Percentiles rank a stretch among this genome's conserved stretches.
phyloP scores from a whole-genome alignment of 2,113 vertebrate genomes.

The Sapayoa aenigma region DNA sequence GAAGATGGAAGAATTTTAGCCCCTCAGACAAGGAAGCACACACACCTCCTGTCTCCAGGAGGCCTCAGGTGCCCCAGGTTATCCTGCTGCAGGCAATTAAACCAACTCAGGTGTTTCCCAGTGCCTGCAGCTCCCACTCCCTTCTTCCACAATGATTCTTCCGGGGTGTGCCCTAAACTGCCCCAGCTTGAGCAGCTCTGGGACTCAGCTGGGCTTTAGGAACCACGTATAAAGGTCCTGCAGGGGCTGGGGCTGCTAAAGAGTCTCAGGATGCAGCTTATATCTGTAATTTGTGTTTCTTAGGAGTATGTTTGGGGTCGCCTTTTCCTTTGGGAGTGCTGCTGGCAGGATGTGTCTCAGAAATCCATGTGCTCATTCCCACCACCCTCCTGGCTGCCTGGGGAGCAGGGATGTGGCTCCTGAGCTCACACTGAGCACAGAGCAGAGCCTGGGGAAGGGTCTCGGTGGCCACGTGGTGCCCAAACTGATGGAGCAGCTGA shows the following conservation, averaged over 20 bases:
- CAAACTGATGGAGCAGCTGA: background rate
- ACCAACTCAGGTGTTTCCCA: background rate
- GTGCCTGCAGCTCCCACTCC: accelerated
- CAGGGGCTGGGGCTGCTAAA: accelerated
- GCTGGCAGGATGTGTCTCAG: background rate
- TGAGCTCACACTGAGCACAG: accelerated
- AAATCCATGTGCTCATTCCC: accelerated
- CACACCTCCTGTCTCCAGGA: background rate
- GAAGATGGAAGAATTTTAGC: no score
- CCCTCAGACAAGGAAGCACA: accelerated
- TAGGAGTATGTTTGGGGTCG: accelerated
- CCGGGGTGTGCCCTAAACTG: background rate
- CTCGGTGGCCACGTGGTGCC: background rate
- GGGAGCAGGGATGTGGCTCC: background rate
- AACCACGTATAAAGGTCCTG: accelerated
- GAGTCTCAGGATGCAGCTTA: accelerated
- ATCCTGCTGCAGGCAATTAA: background rate
- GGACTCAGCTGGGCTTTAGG: background rate
- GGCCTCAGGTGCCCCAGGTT: background rate
- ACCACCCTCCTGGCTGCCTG: background rate
- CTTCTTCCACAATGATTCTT: background rate
- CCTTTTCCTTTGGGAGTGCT: background rate
- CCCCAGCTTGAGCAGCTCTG: background rate
- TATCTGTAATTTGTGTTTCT: accelerated
- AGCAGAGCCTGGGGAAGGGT: background rate